Percentiles rank a stretch among this genome's conserved stretches.
Conservation (phyloP, 2,113 vertebrate genomes). For the Phainopepla nitens region DNA sequence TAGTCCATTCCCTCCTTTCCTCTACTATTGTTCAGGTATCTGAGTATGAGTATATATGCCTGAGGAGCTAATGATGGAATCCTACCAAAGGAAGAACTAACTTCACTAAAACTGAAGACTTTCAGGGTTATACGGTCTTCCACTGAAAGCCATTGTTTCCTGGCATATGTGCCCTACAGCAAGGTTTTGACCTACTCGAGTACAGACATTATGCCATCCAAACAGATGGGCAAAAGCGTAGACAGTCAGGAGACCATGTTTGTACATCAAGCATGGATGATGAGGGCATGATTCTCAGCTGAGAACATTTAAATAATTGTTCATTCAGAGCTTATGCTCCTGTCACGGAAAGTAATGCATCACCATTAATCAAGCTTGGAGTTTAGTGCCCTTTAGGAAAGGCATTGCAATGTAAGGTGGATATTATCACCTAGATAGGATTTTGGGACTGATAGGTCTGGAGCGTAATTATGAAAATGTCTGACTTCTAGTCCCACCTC, state of each 20-base stretch:
- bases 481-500: neutral
- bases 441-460: neutral
- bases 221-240: conserved; percentile 77
- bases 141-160: conserved; percentile 55
- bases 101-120: conserved; percentile 32
- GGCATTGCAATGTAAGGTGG: neutral
- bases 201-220: conserved; percentile 76
- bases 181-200: conserved; percentile 77
- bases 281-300: conserved; percentile 70
- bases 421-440: neutral
- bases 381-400: conserved; percentile 24
- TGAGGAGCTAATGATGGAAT: neutral
- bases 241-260: conserved; percentile 76
- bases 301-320: conserved; percentile 74
- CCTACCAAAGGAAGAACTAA: neutral
- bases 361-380: conserved; percentile 39
- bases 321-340: conserved; percentile 69
- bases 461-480: neutral
- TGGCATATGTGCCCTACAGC: conserved; percentile 55
- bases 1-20: neutral
- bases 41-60: neutral
- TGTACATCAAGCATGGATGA: conserved; percentile 75
- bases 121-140: conserved; percentile 47
- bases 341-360: conserved; percentile 64
- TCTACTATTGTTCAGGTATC: neutral